Base-by-base conservation (phyloP, 2,888 invertebrate genomes). In the Chrysomela aeneicollis region DNA sequence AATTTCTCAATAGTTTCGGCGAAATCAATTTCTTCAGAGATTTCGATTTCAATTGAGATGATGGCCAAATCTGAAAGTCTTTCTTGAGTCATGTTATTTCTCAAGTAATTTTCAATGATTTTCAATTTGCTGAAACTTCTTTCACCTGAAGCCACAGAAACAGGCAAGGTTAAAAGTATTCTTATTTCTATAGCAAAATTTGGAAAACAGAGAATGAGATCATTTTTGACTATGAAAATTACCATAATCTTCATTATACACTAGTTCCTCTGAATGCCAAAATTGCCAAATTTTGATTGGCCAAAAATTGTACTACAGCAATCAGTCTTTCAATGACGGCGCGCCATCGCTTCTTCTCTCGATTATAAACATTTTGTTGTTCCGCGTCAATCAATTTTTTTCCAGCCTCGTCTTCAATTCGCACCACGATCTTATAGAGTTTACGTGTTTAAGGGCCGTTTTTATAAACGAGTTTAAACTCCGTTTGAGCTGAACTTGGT, bases 261-360 rank as follows among this genome's bases (percentile, higher is more conserved):
- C 22, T 50, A 50, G 6, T 51, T 50, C 49, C 50, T 50, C 50
- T 59, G 50, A 19, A 59, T n/a, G n/a, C n/a, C n/a, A n/a, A n/a
- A n/a, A n/a, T n/a, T 59, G 51, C 50, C 18, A 35, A 59, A 59
- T 59, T 51, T 52, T 19, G 52, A 35, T 21, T 35, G 35, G 32
- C 35, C 52, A 51, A 51, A 59, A 59, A 59, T 59, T 50, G 19
- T 50, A 22, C 50, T n/a, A 50, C 21, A 50, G 21, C 50, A 50
- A 50, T 50, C 50, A 50, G 19, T 50, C 19, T 51, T 59, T 59
- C 59, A 59, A 51, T 59, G 37, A 59, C 37, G 19, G 51, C 51
- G 59, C 22, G 21, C 59, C 51, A 59, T 51, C 37, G 51, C 52
- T 51, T 59, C 52, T 59, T 51, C 37, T 59, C 59, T 59, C 59